phyloP scores from a whole-genome alignment of 2,113 vertebrate species.

The Xenotilapia flavipinnis region DNA sequence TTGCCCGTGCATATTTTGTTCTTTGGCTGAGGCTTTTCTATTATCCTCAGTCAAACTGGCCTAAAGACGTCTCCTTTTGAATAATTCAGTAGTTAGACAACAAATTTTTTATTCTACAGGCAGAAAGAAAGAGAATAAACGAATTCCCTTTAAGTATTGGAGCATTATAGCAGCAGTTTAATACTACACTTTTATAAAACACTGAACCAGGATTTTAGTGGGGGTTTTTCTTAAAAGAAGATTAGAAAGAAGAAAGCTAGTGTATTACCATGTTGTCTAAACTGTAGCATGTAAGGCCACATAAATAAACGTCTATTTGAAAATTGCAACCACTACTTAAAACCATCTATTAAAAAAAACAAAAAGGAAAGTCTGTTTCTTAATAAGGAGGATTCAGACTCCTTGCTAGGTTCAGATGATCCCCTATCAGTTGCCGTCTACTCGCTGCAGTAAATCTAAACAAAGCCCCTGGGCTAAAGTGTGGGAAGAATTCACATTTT shows the following conservation, averaged over 20 bases:
- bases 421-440: background rate
- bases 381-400: background rate
- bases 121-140: background rate
- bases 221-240: rapidly evolving
- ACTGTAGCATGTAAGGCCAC: background rate
- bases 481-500: slow-evolving; percentile 32
- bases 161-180: background rate
- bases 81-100: slow-evolving; percentile 47
- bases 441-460: slow-evolving; percentile 16
- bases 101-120: background rate
- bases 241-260: background rate
- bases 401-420: background rate
- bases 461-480: slow-evolving; percentile 28
- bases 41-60: background rate
- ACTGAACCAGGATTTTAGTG: background rate
- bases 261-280: background rate
- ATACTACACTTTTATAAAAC: background rate
- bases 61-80: slow-evolving; percentile 12
- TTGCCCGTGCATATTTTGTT: background rate
- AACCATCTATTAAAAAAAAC: background rate
- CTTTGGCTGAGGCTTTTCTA: background rate
- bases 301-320: background rate
- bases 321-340: background rate
- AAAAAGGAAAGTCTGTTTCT: background rate
- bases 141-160: background rate